phyloP scores from a whole-genome alignment of 1,140 invertebrate species.

The Platorchestia sp. region DNA sequence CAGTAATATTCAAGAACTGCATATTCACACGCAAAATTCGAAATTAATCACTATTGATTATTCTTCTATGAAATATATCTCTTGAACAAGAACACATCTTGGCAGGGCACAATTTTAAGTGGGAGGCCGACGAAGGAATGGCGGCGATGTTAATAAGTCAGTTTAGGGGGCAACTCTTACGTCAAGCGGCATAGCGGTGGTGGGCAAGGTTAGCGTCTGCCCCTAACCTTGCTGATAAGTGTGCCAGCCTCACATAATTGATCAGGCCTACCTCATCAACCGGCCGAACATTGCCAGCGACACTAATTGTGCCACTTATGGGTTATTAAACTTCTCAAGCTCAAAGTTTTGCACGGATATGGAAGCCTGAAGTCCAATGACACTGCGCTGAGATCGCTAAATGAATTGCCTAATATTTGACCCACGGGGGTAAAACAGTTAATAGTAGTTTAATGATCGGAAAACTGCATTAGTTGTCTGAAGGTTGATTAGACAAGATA shows the following conservation, averaged over 20 bases:
- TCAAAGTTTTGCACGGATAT: neutral
- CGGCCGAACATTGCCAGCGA: neutral
- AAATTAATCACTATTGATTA: neutral
- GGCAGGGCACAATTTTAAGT: neutral
- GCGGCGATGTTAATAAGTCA: neutral
- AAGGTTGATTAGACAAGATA: neutral
- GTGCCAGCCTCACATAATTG: neutral
- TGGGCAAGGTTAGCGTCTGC: neutral
- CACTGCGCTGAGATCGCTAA: neutral
- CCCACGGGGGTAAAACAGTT: neutral
- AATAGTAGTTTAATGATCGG: neutral
- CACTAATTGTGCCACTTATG: neutral
- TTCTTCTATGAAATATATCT: neutral
- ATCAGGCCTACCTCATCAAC: neutral
- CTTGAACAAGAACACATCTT: neutral
- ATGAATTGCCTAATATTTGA: neutral
- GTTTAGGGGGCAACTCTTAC: neutral
- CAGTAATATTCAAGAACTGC: neutral
- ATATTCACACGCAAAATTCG: neutral
- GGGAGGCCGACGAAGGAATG: neutral
- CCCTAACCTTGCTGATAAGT: neutral
- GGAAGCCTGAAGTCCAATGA: neutral
- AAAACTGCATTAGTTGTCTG: neutral
- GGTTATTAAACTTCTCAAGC: neutral
- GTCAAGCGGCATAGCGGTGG: neutral